Conservation (phyloP, 2,113 vertebrate species). For the Crotophaga sulcirostris region DNA sequence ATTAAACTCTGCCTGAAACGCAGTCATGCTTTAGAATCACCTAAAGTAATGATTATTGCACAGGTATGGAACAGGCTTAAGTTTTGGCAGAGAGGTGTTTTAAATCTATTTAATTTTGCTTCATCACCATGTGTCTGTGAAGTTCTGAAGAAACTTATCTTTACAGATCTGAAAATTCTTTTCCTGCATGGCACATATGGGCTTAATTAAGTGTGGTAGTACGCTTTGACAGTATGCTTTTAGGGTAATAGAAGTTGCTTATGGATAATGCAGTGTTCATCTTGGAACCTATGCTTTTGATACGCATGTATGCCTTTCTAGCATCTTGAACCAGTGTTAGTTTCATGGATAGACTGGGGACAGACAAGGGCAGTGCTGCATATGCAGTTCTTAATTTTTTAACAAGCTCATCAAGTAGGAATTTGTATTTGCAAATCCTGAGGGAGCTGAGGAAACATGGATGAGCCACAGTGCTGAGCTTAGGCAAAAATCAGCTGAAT, state of each 20-base stretch:
- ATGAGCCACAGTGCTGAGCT: constrained; percentile 15
- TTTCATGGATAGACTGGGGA: background rate
- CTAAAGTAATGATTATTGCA: background rate
- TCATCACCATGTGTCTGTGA: background rate
- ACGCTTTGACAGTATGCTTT: background rate
- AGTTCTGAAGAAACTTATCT: background rate
- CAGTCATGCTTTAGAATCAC: background rate
- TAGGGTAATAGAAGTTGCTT: background rate
- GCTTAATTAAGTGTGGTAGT: background rate
- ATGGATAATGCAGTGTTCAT: background rate
- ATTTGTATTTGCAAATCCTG: background rate
- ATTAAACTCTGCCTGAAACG: background rate
- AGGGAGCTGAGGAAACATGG: background rate
- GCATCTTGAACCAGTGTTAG: background rate
- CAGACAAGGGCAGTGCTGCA: background rate
- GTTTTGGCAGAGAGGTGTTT: background rate
- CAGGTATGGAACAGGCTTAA: background rate
- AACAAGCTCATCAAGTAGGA: background rate
- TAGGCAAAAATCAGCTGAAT: background rate
- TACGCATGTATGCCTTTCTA: background rate
- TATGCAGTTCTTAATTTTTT: background rate
- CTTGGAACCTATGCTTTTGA: background rate
- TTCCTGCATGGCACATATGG: background rate
- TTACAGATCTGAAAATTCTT: background rate
- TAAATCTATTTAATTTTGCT: background rate